Percentiles rank a stretch among this genome's conserved stretches.
These are phyloP conservation scores for Anguilla obscura DNA, from an alignment of 2,797 vertebrate genomes.

Conservation along the genomic window DNA sequence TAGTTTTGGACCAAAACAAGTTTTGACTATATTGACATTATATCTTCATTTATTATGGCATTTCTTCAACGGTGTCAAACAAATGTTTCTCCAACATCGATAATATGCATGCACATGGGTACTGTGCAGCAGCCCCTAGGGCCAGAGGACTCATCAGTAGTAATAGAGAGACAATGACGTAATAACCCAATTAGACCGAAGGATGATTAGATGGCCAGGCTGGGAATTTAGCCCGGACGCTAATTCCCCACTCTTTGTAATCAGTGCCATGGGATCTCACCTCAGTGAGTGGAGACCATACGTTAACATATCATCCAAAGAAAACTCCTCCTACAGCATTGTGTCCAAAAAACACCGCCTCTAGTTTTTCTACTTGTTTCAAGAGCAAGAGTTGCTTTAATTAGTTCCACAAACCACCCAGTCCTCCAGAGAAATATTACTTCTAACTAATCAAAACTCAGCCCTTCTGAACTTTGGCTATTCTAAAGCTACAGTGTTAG, in stretches of 20 bases:
- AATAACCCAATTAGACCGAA: background rate
- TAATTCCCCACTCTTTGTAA: background rate
- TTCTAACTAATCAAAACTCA: background rate
- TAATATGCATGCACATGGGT: background rate
- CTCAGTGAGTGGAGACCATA: background rate
- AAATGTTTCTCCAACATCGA: background rate
- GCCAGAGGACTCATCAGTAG: background rate
- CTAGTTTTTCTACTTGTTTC: background rate
- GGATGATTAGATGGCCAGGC: background rate
- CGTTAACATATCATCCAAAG: constrained; percentile 1
- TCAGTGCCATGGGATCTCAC: constrained; percentile 7
- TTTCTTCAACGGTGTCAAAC: background rate
- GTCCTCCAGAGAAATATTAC: background rate
- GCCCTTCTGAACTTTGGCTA: background rate
- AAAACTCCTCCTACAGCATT: background rate
- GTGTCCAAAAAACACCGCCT: background rate
- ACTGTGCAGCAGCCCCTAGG: background rate
- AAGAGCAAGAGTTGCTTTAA: constrained; percentile 1
- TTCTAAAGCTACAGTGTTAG: background rate
- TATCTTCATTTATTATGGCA: background rate
- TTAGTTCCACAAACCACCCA: background rate
- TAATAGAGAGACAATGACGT: background rate
- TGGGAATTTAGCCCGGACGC: background rate
- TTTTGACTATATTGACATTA: background rate
- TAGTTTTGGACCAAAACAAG: background rate